phyloP scores from a whole-genome alignment of 2,797 vertebrate species.

The Aphelocoma californica region DNA sequence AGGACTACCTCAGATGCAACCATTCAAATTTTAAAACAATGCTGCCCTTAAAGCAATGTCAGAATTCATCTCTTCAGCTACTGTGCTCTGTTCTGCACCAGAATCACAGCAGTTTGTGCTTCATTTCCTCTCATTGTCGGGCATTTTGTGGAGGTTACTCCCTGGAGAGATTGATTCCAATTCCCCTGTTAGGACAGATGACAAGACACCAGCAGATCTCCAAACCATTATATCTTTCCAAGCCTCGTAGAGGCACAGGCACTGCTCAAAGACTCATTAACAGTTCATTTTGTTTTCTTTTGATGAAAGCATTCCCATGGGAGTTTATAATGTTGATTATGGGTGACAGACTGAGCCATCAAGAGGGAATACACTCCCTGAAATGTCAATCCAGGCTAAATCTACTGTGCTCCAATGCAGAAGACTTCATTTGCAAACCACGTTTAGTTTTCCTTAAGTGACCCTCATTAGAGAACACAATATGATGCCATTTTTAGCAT shows the following conservation, averaged over 20 bases:
- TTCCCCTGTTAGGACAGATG: neutral
- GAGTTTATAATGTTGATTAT: neutral
- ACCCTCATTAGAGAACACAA: neutral
- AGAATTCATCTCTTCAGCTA: conserved; percentile 9
- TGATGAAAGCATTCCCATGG: neutral
- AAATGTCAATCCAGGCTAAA: neutral
- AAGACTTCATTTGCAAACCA: neutral
- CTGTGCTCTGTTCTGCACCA: neutral
- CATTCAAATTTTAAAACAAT: neutral
- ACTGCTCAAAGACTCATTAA: neutral
- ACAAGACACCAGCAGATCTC: neutral
- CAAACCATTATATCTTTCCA: neutral
- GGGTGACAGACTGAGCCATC: neutral
- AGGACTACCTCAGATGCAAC: neutral
- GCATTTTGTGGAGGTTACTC: neutral
- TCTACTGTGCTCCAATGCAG: neutral
- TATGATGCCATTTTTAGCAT: neutral
- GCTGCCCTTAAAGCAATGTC: conserved; percentile 12
- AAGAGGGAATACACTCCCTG: neutral
- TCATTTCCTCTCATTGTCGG: neutral
- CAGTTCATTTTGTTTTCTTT: neutral
- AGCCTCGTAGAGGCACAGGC: neutral
- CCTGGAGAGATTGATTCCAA: neutral
- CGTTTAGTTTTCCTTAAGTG: neutral
- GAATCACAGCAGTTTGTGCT: neutral